Base-by-base conservation (phyloP, 2,113 vertebrate genomes). In the Amblyopsis rosae region DNA sequence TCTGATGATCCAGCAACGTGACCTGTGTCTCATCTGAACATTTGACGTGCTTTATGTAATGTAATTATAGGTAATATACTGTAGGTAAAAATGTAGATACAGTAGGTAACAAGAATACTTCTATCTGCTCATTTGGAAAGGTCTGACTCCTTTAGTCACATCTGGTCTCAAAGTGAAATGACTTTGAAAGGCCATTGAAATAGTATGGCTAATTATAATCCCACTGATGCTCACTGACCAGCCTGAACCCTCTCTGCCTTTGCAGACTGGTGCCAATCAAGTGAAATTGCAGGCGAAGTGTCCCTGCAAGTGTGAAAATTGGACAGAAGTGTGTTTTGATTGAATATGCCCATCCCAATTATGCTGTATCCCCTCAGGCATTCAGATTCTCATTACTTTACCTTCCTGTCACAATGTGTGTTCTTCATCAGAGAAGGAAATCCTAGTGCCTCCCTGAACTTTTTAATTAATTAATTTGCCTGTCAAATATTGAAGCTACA, bases 261-360 rank as follows among this genome's bases (percentile, higher is more conserved):
- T 65, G 72, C 67, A n/a, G 33, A 80, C 71, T 50, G n/a, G 56
- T 85, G 83, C 73, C 82, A 86, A 83, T 89, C 84, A 82, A 80
- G 76, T 19, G 49, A 85, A 88, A 91, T 91, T 82, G 81, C 75
- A 63, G 64, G 64, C n/a, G 45, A 74, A 67, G 49, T 68, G 61
- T 59, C 60, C 68, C 65, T 58, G 55, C 58, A 64, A 67, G 67
- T 75, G 63, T 54, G 72, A 68, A 81, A 89, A 92, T 87, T 88
- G 87, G 87, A 90, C 62, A 63, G 84, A 69, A 85, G 76, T 69
- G 66, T 79, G 80, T 83, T 91, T 90, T 90, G 89, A 92, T 90
- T 90, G 89, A 90, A 90, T 78, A 81, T 83, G 89, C 80, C 89
- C 67, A 62, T 90, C 80, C 74, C 79, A 90, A 90, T 90, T 90